These are phyloP conservation scores for Babylonia areolata DNA, from an alignment of 1,140 invertebrate species.

Conservation along the genomic window DNA sequence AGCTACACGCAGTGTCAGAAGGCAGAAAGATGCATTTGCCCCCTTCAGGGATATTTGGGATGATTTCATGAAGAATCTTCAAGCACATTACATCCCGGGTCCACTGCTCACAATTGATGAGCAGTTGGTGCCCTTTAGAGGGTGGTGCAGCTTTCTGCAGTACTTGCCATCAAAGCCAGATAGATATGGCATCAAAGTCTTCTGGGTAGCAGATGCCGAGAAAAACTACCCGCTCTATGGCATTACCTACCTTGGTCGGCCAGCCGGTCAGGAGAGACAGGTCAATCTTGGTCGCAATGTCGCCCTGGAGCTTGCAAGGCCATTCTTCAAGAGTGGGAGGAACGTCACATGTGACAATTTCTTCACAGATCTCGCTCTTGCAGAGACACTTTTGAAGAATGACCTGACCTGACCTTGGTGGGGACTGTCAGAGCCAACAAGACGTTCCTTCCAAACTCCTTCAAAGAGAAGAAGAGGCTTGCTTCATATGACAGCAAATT, in stretches of 20 bases:
- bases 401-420: too few species aligned
- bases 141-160: slow-evolving; percentile 61
- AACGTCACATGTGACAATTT: slow-evolving; percentile 49
- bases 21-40: slow-evolving; percentile 53
- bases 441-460: slow-evolving; percentile 23
- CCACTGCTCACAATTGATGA: slow-evolving; percentile 62
- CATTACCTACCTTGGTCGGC: slow-evolving; percentile 35
- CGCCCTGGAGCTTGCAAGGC: slow-evolving; percentile 10
- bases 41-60: slow-evolving; percentile 58
- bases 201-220: slow-evolving; percentile 43
- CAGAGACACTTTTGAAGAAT: slow-evolving; percentile 30
- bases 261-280: neutral
- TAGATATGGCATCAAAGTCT: slow-evolving; percentile 70
- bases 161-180: slow-evolving; percentile 70
- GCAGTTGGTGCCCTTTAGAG: slow-evolving; percentile 62
- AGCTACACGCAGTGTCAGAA: slow-evolving; percentile 41
- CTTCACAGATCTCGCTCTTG: slow-evolving; percentile 39
- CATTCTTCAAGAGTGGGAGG: slow-evolving; percentile 36
- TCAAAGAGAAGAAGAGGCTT: slow-evolving; percentile 20
- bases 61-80: slow-evolving; percentile 39
- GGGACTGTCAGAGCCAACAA: slow-evolving; percentile 1
- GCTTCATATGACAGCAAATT: slow-evolving; percentile 26
- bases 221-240: slow-evolving; percentile 40
- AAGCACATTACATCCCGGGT: slow-evolving; percentile 47
- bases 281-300: slow-evolving; percentile 11